Conservation (phyloP, 2,113 vertebrate species). For the Collichthys lucidus region DNA sequence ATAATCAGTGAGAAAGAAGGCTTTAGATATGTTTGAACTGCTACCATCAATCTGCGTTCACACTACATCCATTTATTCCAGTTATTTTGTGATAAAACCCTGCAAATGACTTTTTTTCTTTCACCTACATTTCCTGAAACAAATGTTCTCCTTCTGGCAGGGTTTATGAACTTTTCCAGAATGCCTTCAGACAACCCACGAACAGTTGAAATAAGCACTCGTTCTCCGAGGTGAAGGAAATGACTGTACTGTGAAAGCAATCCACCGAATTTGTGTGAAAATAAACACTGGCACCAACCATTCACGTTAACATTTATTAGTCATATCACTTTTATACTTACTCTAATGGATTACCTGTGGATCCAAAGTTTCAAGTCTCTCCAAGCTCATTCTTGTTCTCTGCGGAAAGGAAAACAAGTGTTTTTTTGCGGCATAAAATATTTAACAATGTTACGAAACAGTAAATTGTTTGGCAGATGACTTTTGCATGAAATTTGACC, state of each 20-base stretch:
- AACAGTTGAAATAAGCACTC: not conserved
- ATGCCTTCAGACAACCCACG: not conserved
- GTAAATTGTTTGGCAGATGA: not conserved
- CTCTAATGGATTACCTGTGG: not conserved
- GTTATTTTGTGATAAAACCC: slow-evolving; percentile 3
- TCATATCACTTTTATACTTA: not conserved
- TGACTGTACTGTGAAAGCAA: not conserved
- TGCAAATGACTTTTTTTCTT: slow-evolving; percentile 12
- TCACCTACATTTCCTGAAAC: not conserved
- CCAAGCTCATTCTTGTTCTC: not conserved
- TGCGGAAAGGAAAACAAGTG: not conserved
- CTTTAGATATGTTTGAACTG: slow-evolving; percentile 43
- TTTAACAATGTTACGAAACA: not conserved
- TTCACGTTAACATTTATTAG: slow-evolving; percentile 5
- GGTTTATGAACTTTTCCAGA: not conserved
- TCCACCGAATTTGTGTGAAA: not conserved
- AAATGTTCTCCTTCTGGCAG: not conserved
- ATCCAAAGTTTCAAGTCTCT: not conserved
- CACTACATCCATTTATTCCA: not conserved
- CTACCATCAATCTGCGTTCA: slow-evolving; percentile 23
- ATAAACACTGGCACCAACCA: not conserved
- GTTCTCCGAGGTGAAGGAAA: not conserved
- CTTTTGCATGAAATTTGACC: not conserved
- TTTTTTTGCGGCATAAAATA: not conserved
- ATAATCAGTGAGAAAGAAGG: slow-evolving; percentile 57